Base-by-base conservation (phyloP, 2,113 vertebrate species). In the Xenopus laevis region DNA sequence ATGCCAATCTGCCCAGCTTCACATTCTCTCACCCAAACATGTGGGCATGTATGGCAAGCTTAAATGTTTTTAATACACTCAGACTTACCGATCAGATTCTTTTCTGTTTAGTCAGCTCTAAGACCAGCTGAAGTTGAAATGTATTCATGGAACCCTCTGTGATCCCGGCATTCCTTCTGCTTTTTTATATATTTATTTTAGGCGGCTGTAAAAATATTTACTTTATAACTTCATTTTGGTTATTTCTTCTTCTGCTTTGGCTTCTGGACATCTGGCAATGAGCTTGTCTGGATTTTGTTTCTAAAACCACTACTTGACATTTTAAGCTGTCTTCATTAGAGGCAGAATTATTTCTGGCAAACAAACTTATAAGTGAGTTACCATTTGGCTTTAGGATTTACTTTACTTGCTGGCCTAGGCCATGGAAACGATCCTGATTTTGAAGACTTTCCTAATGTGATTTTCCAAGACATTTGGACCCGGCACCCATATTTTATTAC, bases 271-370 rank as follows among this genome's bases (percentile, higher is more conserved):
- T 52, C 33, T 70, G 23, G 59, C 59, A 40, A 40, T 40, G 33
- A 40, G 33, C 67, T 57, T 18, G 60, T 64, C 66, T 77, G 18
- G 59, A 70, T 70, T 64, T 74, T 55, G 60, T 70, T 70, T 61
- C n/a, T 77, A 77, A 77, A 77, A 68, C 33, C 59, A 27, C 55
- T 64, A 33, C 74, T 57, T 77, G 74, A 77, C 74, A 69, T 77
- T 69, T 77, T 70, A 30, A 64, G 74, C 21, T 77, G 69, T 77
- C 60, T 58, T 67, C 74, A 64, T 70, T 64, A 70, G 60, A n/a
- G 47, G 55, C 58, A 75, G 44, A 63, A 30, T 11, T 70, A 47
- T 46, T 63, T 46, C 40, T 69, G 74, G 74, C 67, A 77, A 46
- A 27, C 20, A 16, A 10, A 63, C 16, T 63, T 53, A 62, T 69